Base-by-base conservation (phyloP, 2,113 vertebrate species). In the Mobula birostris region DNA sequence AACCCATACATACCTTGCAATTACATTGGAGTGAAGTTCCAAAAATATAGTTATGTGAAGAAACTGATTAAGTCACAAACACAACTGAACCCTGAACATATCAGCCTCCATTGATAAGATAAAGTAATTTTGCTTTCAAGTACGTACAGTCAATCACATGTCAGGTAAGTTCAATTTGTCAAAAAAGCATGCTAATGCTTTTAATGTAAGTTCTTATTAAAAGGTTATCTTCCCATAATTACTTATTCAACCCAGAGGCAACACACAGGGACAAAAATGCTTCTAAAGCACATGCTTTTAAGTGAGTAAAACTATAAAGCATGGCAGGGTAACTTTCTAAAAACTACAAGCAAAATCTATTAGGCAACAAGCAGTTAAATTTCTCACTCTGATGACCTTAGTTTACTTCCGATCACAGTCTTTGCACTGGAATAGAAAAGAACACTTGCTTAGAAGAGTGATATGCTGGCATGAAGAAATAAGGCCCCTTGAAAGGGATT, bases 401-500 rank as follows among this genome's bases (percentile, higher is more conserved):
- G 91, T 93, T 93, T 93, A 93, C 91, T 93, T 93, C 91, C 91
- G 91, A 93, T 93, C 66, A 74, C 91, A 93, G 91, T 93, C 91
- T 93, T 93, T 93, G 91, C 91, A 93, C 91, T 93, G 91, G 61
- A 93, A 93, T 93, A 76, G 61, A 93, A 93, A 93, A 93, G 56
- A 93, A 93, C 68, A 93, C 91, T 93, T 93, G 91, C 91, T 93
- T 93, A 93, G 91, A 93, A 93, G 36, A 74, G 48, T 76, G 91
- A 21, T 76, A 93, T 29, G 68, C 70, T 93, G 68, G 48, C 72
- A 93, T 48, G 12, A 40, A 32, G 40, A 93, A 93, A 93, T 93
- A 48, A 27, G 66, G 21, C 66, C 90, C 90, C 68, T 1, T 92
- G 66, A 92, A 92, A 92, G 8, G 7, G 21, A 11, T 92, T 36